phyloP scores from a whole-genome alignment of 2,888 invertebrate species.

The Argyresthia goedartella region DNA sequence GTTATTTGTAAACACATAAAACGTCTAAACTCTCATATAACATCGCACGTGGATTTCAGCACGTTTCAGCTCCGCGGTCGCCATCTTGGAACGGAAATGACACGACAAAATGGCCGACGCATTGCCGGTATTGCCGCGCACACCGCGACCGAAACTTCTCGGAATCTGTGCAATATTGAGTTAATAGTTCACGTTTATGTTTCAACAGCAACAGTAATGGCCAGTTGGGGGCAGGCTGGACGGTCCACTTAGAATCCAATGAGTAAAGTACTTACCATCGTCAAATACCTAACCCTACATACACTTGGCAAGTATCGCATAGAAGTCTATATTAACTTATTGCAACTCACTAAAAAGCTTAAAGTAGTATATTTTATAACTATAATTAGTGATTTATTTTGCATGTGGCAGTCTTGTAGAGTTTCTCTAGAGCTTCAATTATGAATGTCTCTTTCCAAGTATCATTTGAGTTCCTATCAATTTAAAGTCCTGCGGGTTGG shows the following conservation, averaged over 20 bases:
- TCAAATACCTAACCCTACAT: not conserved
- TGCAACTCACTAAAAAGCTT: too few relatives aligned
- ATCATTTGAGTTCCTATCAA: too few relatives aligned
- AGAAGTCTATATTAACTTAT: not conserved
- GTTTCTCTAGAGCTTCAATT: too few relatives aligned
- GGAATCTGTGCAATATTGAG: constrained; percentile 51
- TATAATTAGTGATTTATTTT: not conserved
- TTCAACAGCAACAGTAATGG: constrained; percentile 23
- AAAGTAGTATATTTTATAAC: not conserved
- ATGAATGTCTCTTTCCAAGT: too few relatives aligned
- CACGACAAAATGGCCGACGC: constrained; percentile 26
- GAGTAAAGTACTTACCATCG: not conserved
- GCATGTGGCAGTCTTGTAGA: not conserved
- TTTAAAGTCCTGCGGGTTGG: too few relatives aligned
- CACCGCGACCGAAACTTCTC: constrained; percentile 20
- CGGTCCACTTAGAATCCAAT: not conserved
- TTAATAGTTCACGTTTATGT: constrained; percentile 54
- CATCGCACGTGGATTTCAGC: too few relatives aligned
- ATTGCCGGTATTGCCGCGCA: constrained; percentile 10
- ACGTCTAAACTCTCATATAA: too few relatives aligned
- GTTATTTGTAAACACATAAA: constrained; percentile 34
- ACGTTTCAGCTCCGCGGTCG: constrained; percentile 7
- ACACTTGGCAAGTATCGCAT: not conserved
- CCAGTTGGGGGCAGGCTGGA: constrained; percentile 29
- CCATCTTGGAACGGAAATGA: constrained; percentile 33